Conservation (phyloP, 2,888 invertebrate genomes). For the Synergus japonicus region DNA sequence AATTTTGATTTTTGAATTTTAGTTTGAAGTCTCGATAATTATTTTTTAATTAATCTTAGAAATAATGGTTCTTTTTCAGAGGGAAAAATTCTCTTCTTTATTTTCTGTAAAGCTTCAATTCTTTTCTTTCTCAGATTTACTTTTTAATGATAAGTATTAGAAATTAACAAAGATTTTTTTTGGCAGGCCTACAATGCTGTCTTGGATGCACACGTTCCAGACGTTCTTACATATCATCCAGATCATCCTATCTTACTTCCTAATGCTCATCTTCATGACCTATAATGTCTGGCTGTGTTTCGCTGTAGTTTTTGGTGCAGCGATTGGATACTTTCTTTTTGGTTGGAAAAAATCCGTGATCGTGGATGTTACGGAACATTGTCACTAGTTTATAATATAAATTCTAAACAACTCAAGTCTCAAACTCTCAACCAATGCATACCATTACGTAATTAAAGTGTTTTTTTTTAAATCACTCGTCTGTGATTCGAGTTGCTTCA, state of each 20-base stretch:
- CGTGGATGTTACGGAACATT: conserved; percentile 96
- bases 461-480: not conserved
- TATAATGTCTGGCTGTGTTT: conserved; percentile 96
- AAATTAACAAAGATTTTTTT: conserved; percentile 30
- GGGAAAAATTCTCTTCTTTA: not conserved
- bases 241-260: conserved; percentile 93
- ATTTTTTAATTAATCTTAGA: not conserved
- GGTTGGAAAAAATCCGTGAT: conserved; percentile 97
- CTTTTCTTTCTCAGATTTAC: not conserved
- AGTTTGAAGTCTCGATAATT: not conserved
- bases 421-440: conserved; percentile 27
- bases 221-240: conserved; percentile 93
- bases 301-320: conserved; percentile 93
- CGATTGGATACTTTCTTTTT: conserved; percentile 95
- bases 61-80: not conserved
- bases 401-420: not conserved
- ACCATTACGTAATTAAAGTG: conserved; percentile 3
- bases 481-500: not conserved
- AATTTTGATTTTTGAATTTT: not conserved
- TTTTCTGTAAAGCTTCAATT: not conserved
- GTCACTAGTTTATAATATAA: conserved; percentile 82
- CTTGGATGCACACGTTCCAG: conserved; percentile 90
- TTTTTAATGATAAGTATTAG: not conserved
- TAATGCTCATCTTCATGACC: conserved; percentile 98
- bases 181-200: conserved; percentile 90